Evolutionary conservation across 2,797 vertebrate species (phyloP).

Genomic region (Chelon auratus): DNA sequence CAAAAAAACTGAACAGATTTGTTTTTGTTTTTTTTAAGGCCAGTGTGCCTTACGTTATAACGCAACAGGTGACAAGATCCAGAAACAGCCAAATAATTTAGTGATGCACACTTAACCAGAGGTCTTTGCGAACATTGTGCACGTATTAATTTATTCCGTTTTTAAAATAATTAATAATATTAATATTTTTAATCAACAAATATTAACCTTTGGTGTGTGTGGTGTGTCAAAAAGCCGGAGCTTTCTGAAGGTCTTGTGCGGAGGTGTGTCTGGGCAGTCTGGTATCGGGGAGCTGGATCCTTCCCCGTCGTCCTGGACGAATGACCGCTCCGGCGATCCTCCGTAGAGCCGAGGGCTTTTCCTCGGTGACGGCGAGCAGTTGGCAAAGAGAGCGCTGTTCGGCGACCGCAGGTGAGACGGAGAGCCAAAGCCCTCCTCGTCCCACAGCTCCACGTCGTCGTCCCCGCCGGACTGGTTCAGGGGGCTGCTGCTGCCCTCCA

Average conservation of each 20-base stretch:
- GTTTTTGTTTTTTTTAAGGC: not conserved
- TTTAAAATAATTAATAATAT: too few relatives aligned
- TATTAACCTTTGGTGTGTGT: conserved; percentile 95
- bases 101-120: not conserved
- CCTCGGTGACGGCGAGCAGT: conserved; percentile 86
- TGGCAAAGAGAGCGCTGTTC: conserved; percentile 74
- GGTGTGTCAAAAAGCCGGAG: conserved; percentile 96
- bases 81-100: not conserved
- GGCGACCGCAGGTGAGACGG: conserved; percentile 86
- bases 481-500: conserved; percentile 76
- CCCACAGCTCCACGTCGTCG: conserved; percentile 88
- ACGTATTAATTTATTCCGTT: not conserved
- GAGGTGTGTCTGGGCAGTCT: conserved; percentile 93
- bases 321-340: conserved; percentile 75
- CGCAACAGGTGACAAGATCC: not conserved
- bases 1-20: not conserved
- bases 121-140: not conserved
- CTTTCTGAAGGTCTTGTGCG: conserved; percentile 96
- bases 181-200: not conserved
- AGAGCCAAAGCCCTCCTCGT: conserved; percentile 90
- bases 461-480: conserved; percentile 71
- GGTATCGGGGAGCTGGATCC: conserved; percentile 88
- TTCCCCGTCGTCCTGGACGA: conserved; percentile 74
- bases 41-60: too few relatives aligned
- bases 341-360: conserved; percentile 78